Conservation (phyloP, 2,888 invertebrate genomes). For the Monochamus alternatus region DNA sequence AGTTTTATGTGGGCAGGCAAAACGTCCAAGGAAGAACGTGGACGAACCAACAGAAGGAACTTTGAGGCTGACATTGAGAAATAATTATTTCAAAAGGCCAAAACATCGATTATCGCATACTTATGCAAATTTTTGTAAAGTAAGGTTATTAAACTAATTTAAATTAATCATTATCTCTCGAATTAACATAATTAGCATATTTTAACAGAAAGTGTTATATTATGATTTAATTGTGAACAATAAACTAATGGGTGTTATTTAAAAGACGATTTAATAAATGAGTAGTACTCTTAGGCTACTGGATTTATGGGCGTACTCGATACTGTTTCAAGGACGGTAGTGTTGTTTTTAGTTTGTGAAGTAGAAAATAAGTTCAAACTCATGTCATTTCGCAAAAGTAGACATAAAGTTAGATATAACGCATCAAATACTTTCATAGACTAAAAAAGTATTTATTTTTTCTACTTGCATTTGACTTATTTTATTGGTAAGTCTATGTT, state of each 20-base stretch:
- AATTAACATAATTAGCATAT: conserved; percentile 24
- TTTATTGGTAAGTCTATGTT: too few relatives aligned
- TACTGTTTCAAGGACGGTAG: conserved; percentile 30
- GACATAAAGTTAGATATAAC: background rate
- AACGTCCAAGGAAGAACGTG: background rate
- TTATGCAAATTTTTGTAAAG: conserved; percentile 23
- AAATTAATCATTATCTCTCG: conserved; percentile 17
- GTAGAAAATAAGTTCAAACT: conserved; percentile 16
- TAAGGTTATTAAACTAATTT: conserved; percentile 30
- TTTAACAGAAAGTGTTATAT: background rate
- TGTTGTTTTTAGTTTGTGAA: background rate
- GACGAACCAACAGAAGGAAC: background rate
- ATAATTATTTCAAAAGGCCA: conserved; percentile 9
- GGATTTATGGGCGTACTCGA: conserved; percentile 27
- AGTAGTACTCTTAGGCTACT: conserved; percentile 24
- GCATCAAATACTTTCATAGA: too few relatives aligned
- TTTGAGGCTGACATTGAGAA: conserved; percentile 3
- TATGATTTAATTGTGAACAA: conserved; percentile 19
- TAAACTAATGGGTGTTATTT: conserved; percentile 18
- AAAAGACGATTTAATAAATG: conserved; percentile 30
- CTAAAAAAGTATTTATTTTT: too few relatives aligned
- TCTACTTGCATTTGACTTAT: too few relatives aligned
- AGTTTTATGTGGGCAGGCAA: background rate
- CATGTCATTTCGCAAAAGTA: conserved; percentile 16
- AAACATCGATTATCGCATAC: conserved; percentile 22